Evolutionary conservation across 2,797 vertebrate species (phyloP), one percentile per base, ranked within the genome.

Genomic region (Anabas testudineus): DNA sequence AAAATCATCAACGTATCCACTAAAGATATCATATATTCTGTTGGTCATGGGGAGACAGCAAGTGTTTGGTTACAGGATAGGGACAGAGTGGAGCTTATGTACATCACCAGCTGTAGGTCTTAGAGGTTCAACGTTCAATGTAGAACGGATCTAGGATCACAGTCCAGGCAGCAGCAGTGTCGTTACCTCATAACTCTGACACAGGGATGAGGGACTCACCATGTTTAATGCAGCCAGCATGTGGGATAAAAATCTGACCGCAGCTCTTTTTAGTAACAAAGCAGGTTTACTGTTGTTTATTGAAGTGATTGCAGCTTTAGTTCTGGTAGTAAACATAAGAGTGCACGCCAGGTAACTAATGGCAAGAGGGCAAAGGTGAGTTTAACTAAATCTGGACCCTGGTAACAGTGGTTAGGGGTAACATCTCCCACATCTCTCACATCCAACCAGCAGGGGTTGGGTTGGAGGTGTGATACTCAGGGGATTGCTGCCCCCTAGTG

Each of bases 401-500:
- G 63, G 48, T 55, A 55, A 72, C 71, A 76, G 72, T 47, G 71
- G 74, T 69, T 48, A 59, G 21, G 56, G 77, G 87, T 43, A 71
- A 79, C 64, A 21, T 67, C 65, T 61, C 54, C 68, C 72, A 78
- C 69, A 21, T 67, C 65, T 61, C 54, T 68, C 72, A 78, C 69
- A 63, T 54, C 45, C 32, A 37, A 74, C 66, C 80, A 55, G 78
- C 60, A 76, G 53, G 52, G 76, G 64, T 58, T 43, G 16, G n/a
- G 46, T 76, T 55, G 70, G 34, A 42, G 59, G 65, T 49, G 69
- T 56, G 78, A 81, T 87, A 65, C 68, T 81, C 80, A 87, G 82
- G 84, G 81, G 81, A 88, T 80, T 90, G 87, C 87, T 84, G 90
- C 91, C 92, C 90, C 85, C 92, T 90, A 86, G 82, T 67, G 87